phyloP scores from a whole-genome alignment of 2,113 vertebrate species.

The Toxotes chatareus region DNA sequence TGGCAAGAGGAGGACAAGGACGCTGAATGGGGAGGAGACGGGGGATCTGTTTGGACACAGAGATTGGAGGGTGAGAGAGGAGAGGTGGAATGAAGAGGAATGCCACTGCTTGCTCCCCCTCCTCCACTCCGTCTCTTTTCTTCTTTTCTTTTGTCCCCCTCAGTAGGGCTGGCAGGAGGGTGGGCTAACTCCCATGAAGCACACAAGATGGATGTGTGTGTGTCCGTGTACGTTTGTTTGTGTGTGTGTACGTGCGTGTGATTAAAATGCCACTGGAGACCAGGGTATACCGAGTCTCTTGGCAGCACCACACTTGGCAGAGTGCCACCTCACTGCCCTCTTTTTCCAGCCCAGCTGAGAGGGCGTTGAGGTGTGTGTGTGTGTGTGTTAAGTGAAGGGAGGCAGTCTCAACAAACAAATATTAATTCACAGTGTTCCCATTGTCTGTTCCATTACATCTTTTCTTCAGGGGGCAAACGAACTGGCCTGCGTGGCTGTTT shows the following conservation, averaged over 20 bases:
- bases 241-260: slow-evolving; percentile 26
- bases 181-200: slow-evolving; percentile 72
- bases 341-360: slow-evolving; percentile 66
- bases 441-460: slow-evolving; percentile 54
- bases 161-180: slow-evolving; percentile 62
- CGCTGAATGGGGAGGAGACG: slow-evolving; percentile 16
- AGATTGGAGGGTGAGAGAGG: slow-evolving; percentile 46
- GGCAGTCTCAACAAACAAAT: slow-evolving; percentile 54
- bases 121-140: slow-evolving; percentile 45
- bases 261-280: slow-evolving; percentile 77
- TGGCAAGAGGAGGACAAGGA: slow-evolving; percentile 24
- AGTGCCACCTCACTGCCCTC: slow-evolving; percentile 71
- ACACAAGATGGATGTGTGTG: slow-evolving; percentile 67
- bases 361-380: slow-evolving; percentile 51
- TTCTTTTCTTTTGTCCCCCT: slow-evolving; percentile 63
- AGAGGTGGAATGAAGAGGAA: slow-evolving; percentile 58
- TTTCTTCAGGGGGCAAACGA: slow-evolving; percentile 46
- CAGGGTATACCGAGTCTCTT: slow-evolving; percentile 70
- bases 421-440: slow-evolving; percentile 53
- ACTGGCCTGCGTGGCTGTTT: slow-evolving; percentile 47
- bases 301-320: slow-evolving; percentile 70
- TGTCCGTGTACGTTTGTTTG: neutral
- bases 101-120: slow-evolving; percentile 52
- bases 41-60: slow-evolving; percentile 39
- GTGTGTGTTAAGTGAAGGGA: slow-evolving; percentile 38